Evolutionary conservation across 2,113 vertebrate species (phyloP).

Genomic region (Lathamus discolor): DNA sequence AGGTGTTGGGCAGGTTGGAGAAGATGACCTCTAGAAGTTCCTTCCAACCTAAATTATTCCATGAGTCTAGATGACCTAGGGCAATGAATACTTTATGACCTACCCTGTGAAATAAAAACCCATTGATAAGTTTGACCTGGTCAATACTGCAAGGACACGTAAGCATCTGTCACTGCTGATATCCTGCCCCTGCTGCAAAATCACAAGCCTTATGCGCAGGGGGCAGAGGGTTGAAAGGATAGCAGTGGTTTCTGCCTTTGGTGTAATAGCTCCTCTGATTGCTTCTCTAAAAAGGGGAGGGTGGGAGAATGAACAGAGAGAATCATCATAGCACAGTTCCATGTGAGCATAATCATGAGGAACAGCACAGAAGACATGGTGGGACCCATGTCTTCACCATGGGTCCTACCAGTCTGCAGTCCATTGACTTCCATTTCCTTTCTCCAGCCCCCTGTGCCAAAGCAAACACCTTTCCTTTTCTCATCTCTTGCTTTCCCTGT

Average conservation of each 20-base stretch:
- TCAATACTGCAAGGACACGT: conserved; percentile 16
- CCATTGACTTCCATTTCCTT: neutral
- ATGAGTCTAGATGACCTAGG: conserved; percentile 54
- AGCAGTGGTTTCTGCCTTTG: neutral
- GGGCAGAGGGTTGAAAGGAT: conserved; percentile 22
- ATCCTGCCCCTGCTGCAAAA: conserved; percentile 14
- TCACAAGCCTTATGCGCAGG: conserved; percentile 11
- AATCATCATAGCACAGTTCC: neutral
- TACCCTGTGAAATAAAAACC: conserved; percentile 59
- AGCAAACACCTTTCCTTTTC: neutral
- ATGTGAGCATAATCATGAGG: neutral
- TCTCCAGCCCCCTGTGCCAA: neutral
- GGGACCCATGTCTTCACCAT: neutral
- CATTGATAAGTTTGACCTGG: conserved; percentile 70
- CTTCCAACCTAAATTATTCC: conserved; percentile 65
- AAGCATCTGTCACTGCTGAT: conserved; percentile 51
- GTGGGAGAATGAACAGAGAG: neutral
- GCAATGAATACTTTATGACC: conserved; percentile 65
- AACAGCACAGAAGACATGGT: neutral
- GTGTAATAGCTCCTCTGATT: neutral
- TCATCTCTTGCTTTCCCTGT: neutral
- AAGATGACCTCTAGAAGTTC: conserved; percentile 51
- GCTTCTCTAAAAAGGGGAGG: neutral
- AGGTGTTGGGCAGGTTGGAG: neutral
- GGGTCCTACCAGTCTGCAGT: neutral